Base-by-base conservation (phyloP, 2,888 invertebrate genomes). In the Agonopterix alstromeriana region DNA sequence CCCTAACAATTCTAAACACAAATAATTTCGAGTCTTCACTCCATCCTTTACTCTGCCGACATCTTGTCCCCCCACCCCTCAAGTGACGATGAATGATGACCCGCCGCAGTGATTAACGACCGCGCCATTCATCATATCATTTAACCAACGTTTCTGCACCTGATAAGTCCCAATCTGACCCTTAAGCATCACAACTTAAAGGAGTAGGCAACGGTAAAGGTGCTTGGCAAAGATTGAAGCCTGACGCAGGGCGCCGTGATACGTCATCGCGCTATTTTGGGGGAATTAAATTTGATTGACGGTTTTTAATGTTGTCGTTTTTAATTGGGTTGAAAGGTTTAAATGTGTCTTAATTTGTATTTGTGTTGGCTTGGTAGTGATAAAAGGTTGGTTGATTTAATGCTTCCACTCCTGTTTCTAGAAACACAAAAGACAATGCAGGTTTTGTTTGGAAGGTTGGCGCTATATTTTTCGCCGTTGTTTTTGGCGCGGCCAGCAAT, bases 51-150 rank as follows among this genome's bases (percentile, higher is more conserved):
- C 46, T 44, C 10, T 17, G 43, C 47, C 38, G 48, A 42, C 47
- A 42, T 43, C 43, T 43, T 43, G 43, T 10, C 27, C 27, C 53
- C 48, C 59, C 54, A 49, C 52, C 64, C 58, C 57, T 51, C 53
- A 59, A 57, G 57, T 66, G 70, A 70, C 73, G 68, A 70, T 72
- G 74, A 74, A 58, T 71, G 74, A 76, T 74, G 73, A 71, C 63
- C 67, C 60, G 57, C 60, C 65, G 64, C 69, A 63, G 77, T 80
- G 80, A 80, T 80, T 80, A 80, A 80, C 78, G 80, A 78, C 63
- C 57, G 52, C 54, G 55, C 58, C 67, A 71, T 72, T 70, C 70
- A 67, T 71, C 71, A 71, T 67, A 27, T 27, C 27, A 27, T 27
- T 27, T 27, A 27, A 27, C 27, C 27, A 27, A 27, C 27, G 7